phyloP scores from a whole-genome alignment of 2,888 invertebrate genomes.

The Synergus laeviventris region DNA sequence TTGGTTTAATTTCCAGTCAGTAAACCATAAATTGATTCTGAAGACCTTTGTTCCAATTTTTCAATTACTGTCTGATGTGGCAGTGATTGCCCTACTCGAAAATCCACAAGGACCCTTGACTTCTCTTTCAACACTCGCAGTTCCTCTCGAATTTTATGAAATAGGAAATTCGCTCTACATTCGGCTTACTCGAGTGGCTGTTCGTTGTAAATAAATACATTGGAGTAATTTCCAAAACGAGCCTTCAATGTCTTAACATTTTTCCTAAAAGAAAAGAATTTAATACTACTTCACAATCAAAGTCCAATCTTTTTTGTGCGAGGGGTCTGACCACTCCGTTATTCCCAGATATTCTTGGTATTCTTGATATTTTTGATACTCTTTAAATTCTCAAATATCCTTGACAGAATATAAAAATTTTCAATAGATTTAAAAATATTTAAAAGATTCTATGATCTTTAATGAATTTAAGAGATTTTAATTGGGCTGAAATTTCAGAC shows the following conservation, averaged over 20 bases:
- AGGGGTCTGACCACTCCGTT: too few relatives aligned
- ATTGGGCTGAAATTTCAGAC: too few relatives aligned
- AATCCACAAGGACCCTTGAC: background rate
- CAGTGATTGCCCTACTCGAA: background rate
- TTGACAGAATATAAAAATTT: too few relatives aligned
- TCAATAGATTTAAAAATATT: too few relatives aligned
- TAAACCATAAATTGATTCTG: background rate
- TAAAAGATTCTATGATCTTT: too few relatives aligned
- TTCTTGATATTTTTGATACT: too few relatives aligned
- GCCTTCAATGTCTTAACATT: background rate
- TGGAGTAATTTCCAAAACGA: background rate
- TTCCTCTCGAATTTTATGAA: background rate
- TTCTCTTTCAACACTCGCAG: background rate
- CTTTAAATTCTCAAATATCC: too few relatives aligned
- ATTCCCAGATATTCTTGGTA: too few relatives aligned
- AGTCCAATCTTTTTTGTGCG: too few relatives aligned
- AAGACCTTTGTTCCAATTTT: background rate
- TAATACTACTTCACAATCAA: background rate
- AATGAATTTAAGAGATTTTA: too few relatives aligned
- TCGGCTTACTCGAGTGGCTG: too few relatives aligned
- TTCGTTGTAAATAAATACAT: background rate
- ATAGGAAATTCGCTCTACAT: background rate
- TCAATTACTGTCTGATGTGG: background rate
- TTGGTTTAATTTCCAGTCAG: background rate
- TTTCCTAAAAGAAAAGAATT: background rate